Evolutionary conservation across 2,888 invertebrate species (phyloP).

Genomic region (Vannuccia rotundouncinata): DNA sequence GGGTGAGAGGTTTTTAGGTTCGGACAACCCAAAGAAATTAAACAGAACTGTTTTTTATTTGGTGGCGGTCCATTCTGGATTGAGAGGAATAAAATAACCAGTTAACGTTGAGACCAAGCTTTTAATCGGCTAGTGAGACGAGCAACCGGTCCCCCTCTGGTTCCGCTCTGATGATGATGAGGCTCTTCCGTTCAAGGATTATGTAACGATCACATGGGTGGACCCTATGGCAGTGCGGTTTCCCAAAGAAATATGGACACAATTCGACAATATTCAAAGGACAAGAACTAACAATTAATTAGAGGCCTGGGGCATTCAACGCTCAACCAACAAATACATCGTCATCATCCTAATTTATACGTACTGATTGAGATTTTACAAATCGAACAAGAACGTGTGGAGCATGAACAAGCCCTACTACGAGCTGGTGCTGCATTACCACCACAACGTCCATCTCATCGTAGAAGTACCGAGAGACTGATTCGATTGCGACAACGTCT

Average conservation of each 20-base stretch:
- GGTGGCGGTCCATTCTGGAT: not conserved
- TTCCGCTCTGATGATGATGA: not conserved
- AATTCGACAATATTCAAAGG: slow-evolving; percentile 4
- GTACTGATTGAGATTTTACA: slow-evolving; percentile 23
- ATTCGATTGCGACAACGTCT: slow-evolving; percentile 21
- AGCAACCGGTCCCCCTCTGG: not conserved
- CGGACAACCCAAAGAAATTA: not conserved
- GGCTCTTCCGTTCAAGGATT: not conserved
- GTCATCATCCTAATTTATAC: slow-evolving; percentile 26
- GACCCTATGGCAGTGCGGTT: slow-evolving; percentile 17
- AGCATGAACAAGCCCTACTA: slow-evolving; percentile 10
- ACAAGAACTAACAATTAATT: not conserved
- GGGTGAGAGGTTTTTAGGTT: not conserved
- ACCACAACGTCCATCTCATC: slow-evolving; percentile 17
- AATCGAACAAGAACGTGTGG: slow-evolving; percentile 19
- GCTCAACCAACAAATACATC: slow-evolving; percentile 12
- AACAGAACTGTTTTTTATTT: not conserved
- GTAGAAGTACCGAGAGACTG: slow-evolving; percentile 15
- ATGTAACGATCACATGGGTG: slow-evolving; percentile 21
- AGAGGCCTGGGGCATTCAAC: slow-evolving; percentile 1
- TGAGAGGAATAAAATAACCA: not conserved
- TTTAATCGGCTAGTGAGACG: not conserved
- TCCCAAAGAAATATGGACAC: slow-evolving; percentile 2
- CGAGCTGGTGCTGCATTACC: slow-evolving; percentile 17
- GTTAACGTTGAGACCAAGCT: no score